These are phyloP conservation scores for Tetropium fuscum DNA, from an alignment of 2,888 invertebrate genomes.

Conservation along the genomic window DNA sequence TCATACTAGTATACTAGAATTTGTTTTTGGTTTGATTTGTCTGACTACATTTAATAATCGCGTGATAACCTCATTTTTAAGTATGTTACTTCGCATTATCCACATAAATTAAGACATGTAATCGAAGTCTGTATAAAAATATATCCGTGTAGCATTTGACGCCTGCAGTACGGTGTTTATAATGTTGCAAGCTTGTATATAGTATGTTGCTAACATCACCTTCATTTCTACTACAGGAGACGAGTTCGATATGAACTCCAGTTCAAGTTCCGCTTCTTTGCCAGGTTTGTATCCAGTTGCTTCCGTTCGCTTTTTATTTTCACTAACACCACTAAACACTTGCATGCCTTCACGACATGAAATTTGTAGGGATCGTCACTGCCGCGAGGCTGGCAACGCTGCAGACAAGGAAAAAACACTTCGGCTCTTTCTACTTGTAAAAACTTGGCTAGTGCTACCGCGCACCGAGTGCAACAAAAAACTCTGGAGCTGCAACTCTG, in stretches of 20 bases:
- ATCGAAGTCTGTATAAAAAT: not conserved
- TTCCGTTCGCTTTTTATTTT: slow-evolving; percentile 52
- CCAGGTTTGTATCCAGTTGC: slow-evolving; percentile 71
- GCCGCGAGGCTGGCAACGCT: slow-evolving; percentile 5
- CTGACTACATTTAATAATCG: no score
- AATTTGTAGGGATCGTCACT: slow-evolving; percentile 12
- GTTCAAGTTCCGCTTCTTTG: slow-evolving; percentile 76
- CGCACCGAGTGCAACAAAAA: no score
- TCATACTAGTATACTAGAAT: no score
- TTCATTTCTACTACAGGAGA: slow-evolving; percentile 66
- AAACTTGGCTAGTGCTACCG: no score
- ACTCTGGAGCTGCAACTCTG: no score
- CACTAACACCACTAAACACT: slow-evolving; percentile 43
- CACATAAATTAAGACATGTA: no score
- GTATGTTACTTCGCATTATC: no score
- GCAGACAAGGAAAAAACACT: not conserved
- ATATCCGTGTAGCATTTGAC: slow-evolving; percentile 13
- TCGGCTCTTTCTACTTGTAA: no score
- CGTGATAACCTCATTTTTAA: no score
- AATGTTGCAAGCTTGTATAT: slow-evolving; percentile 39
- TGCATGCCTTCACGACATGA: slow-evolving; percentile 33
- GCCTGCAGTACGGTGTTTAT: slow-evolving; percentile 25
- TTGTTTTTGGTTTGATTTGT: no score
- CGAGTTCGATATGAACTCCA: slow-evolving; percentile 78
- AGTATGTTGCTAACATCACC: slow-evolving; percentile 53